phyloP scores from a whole-genome alignment of 92 coral and sea anemone genomes.

The Heliopora coerulea region DNA sequence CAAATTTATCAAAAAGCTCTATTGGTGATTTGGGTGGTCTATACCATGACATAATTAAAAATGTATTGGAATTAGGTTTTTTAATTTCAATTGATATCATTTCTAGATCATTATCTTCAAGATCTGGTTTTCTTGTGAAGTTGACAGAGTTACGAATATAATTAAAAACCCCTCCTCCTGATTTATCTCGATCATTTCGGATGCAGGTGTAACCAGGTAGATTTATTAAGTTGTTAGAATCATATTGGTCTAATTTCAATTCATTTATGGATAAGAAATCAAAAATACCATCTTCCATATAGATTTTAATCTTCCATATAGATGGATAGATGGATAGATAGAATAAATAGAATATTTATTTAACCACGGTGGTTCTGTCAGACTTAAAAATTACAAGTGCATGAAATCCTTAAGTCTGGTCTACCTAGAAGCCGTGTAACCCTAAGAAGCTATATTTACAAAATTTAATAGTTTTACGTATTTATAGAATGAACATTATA shows the following conservation, averaged over 20 bases:
- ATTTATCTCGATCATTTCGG: conserved; percentile 13
- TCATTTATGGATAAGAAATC: conserved; percentile 41
- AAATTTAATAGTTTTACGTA: no score
- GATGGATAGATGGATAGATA: no score
- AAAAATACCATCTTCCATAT: conserved; percentile 20
- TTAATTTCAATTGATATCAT: conserved; percentile 40
- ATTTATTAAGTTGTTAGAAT: conserved; percentile 24
- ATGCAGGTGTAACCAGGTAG: conserved; percentile 7
- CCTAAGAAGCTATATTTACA: no score
- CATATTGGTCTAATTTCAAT: conserved; percentile 39
- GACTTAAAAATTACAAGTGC: no score
- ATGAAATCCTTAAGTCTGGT: no score
- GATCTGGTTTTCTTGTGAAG: conserved; percentile 24
- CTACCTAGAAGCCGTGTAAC: no score
- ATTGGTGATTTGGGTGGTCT: conserved; percentile 45
- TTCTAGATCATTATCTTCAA: conserved; percentile 36
- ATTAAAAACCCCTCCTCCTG: conserved; percentile 36
- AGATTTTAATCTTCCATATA: conserved; percentile 32
- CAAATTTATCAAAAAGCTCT: conserved; percentile 40
- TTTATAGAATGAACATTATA: no score
- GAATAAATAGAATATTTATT: no score
- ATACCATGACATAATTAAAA: conserved; percentile 42
- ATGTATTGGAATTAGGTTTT: conserved; percentile 27
- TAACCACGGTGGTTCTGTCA: no score
- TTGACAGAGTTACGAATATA: conserved; percentile 13